A percentile compares a stretch with the other conserved stretches of the same genome.
Conservation (phyloP, 1,140 invertebrate species). For the Archegozetes longisetosus region DNA sequence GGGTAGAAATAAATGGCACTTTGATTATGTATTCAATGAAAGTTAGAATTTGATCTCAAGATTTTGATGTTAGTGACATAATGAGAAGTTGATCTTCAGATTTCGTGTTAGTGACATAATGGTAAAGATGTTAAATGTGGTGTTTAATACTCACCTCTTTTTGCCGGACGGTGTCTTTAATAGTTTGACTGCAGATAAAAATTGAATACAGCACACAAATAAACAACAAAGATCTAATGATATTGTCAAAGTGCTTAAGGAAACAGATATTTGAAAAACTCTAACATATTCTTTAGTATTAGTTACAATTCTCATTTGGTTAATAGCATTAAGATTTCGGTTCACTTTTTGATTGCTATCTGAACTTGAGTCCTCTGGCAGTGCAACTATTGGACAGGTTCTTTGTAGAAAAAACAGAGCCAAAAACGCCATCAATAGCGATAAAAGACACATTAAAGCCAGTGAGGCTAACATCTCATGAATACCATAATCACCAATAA, state of each 20-base stretch:
- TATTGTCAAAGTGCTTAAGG: slow-evolving; percentile 65
- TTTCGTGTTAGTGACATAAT: no score
- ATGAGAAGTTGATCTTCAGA: no score
- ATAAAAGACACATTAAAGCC: slow-evolving; percentile 65
- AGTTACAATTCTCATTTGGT: slow-evolving; percentile 33
- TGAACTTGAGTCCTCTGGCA: neutral
- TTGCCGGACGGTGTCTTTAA: slow-evolving; percentile 51
- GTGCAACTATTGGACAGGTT: slow-evolving; percentile 44
- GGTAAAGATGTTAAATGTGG: neutral
- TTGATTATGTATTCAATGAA: no score
- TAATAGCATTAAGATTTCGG: neutral
- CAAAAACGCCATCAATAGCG: slow-evolving; percentile 57
- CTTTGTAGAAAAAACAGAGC: slow-evolving; percentile 68
- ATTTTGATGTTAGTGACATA: no score
- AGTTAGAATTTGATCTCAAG: no score
- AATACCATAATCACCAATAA: slow-evolving; percentile 13
- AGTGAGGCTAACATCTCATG: slow-evolving; percentile 58
- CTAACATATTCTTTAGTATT: slow-evolving; percentile 59
- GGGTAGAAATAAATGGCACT: no score
- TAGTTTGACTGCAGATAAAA: slow-evolving; percentile 78
- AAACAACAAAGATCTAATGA: slow-evolving; percentile 75
- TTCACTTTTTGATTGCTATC: slow-evolving; percentile 33
- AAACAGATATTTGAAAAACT: slow-evolving; percentile 75
- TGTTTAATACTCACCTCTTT: slow-evolving; percentile 30
- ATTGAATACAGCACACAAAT: slow-evolving; percentile 81